A percentile compares a stretch with the other conserved stretches of the same genome.
These are phyloP conservation scores for Lasius fuliginosus DNA, from an alignment of 2,888 invertebrate genomes.

Conservation along the genomic window DNA sequence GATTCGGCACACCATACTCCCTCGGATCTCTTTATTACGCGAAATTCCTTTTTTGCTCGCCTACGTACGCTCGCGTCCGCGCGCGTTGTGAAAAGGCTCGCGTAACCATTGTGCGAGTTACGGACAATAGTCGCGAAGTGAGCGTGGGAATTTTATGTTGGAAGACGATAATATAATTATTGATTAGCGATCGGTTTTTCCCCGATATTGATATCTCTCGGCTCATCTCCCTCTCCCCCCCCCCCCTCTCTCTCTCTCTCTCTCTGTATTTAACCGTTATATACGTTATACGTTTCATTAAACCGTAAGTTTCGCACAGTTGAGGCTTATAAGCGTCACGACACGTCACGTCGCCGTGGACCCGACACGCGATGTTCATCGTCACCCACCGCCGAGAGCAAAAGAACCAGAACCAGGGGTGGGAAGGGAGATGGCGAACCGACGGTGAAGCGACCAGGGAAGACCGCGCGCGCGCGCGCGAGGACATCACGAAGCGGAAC, in stretches of 20 bases:
- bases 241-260: background rate
- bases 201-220: background rate
- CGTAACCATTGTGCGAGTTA: conserved; percentile 10
- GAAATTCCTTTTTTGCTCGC: conserved; percentile 59
- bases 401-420: conserved; percentile 42
- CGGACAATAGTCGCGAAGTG: conserved; percentile 37
- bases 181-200: background rate
- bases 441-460: conserved; percentile 34
- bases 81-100: conserved; percentile 5
- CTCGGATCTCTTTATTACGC: conserved; percentile 81
- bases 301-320: background rate
- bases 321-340: conserved; percentile 8
- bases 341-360: conserved; percentile 46
- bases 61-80: conserved; percentile 15
- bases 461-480: conserved; percentile 60
- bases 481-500: conserved; percentile 84
- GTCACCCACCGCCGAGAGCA: conserved; percentile 57
- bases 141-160: conserved; percentile 20
- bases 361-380: conserved; percentile 69
- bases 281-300: background rate
- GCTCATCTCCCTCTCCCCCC: background rate
- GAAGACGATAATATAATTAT: conserved; percentile 29
- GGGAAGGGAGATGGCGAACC: conserved; percentile 33
- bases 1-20: conserved; percentile 78
- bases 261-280: background rate